A percentile compares a stretch with the other conserved stretches of the same genome.
Conservation (phyloP, 1,140 invertebrate species). For the Meteorus sp. region DNA sequence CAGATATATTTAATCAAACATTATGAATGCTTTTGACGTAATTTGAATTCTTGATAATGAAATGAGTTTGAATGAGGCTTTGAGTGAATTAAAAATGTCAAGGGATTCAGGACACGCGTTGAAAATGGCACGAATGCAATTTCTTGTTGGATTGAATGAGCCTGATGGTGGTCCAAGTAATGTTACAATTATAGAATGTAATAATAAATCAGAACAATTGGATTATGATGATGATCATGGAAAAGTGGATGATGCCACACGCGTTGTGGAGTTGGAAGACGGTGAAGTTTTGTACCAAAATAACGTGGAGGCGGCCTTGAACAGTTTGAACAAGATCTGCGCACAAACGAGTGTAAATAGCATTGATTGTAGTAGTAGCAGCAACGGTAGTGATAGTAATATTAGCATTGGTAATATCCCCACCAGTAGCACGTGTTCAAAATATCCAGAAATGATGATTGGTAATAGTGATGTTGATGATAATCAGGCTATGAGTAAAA, state of each 20-base stretch:
- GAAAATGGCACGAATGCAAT: neutral
- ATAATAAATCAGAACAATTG: too few species aligned
- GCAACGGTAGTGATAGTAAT: too few species aligned
- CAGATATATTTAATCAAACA: too few species aligned
- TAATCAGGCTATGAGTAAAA: neutral
- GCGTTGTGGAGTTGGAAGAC: neutral
- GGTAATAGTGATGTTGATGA: slow-evolving; percentile 3
- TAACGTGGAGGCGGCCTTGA: slow-evolving; percentile 28
- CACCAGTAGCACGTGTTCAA: neutral
- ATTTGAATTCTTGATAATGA: too few species aligned
- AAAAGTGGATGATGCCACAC: too few species aligned
- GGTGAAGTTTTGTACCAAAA: slow-evolving; percentile 37
- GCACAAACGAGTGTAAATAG: slow-evolving; percentile 19
- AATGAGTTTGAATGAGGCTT: too few species aligned
- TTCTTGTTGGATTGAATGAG: slow-evolving; percentile 3
- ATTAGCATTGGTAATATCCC: too few species aligned
- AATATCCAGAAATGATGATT: neutral
- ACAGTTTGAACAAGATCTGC: slow-evolving; percentile 26
- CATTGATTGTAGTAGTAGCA: neutral
- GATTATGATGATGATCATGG: too few species aligned
- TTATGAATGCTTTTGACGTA: too few species aligned
- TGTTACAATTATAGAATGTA: too few species aligned
- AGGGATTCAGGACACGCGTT: neutral
- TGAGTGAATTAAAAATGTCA: neutral
- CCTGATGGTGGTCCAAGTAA: neutral